phyloP scores from a whole-genome alignment of 1,140 invertebrate species.

The Gryon sp. region DNA sequence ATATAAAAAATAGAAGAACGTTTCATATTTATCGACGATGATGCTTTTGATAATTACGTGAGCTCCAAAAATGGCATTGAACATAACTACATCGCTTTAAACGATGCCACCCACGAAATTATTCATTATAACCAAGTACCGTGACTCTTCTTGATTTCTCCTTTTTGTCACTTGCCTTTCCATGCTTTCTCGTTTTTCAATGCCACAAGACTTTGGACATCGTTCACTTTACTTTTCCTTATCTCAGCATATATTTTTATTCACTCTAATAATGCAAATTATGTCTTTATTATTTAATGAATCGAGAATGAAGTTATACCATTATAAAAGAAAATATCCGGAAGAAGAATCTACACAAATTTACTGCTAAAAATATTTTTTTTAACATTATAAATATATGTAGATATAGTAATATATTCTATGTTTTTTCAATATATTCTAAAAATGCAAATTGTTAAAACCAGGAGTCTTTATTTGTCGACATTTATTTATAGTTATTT shows the following conservation, averaged over 20 bases:
- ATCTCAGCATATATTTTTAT: slow-evolving; percentile 31
- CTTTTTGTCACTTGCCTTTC: slow-evolving; percentile 52
- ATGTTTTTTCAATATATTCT: too few relatives aligned
- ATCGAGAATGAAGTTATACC: too few relatives aligned
- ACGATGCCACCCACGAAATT: slow-evolving; percentile 73
- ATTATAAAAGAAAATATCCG: too few relatives aligned
- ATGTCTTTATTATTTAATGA: slow-evolving; percentile 23
- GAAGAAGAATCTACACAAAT: too few relatives aligned
- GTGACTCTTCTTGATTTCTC: slow-evolving; percentile 23
- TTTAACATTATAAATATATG: too few relatives aligned
- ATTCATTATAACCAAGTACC: slow-evolving; percentile 71
- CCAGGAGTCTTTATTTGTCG: too few relatives aligned
- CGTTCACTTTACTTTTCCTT: slow-evolving; percentile 66
- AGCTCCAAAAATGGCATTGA: slow-evolving; percentile 51
- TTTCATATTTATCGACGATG: slow-evolving; percentile 36
- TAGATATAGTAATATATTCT: too few relatives aligned
- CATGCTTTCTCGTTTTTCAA: slow-evolving; percentile 53
- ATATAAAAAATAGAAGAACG: slow-evolving; percentile 22
- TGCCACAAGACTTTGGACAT: slow-evolving; percentile 61
- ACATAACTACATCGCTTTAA: slow-evolving; percentile 67
- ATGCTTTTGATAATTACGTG: slow-evolving; percentile 19
- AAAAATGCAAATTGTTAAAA: too few relatives aligned
- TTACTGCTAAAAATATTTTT: too few relatives aligned
- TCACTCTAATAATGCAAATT: slow-evolving; percentile 25
- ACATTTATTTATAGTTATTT: too few relatives aligned